These are phyloP conservation scores for Dynastes maya DNA, from an alignment of 2,888 invertebrate genomes.

Conservation along the genomic window DNA sequence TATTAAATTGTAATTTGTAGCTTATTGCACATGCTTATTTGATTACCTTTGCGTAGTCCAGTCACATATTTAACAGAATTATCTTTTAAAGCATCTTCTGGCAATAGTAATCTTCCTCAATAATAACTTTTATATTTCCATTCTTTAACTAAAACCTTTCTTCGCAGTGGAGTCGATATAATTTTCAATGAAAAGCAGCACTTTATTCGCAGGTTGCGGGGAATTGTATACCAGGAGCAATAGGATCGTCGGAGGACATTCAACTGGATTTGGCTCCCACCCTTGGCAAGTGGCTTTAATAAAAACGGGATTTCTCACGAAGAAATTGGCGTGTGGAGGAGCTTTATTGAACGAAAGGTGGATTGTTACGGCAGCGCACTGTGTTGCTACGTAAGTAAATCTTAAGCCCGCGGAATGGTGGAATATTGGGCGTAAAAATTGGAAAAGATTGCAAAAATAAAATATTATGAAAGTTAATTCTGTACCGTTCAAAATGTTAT, in stretches of 20 bases:
- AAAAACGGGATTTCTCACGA: conserved; percentile 91
- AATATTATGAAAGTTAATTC: too few relatives aligned
- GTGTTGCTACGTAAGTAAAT: conserved; percentile 88
- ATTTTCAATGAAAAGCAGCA: conserved; percentile 44
- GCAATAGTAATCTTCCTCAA: not conserved
- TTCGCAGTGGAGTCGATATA: conserved; percentile 27
- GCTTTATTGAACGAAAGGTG: conserved; percentile 91
- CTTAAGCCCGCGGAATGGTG: conserved; percentile 29
- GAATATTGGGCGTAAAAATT: not conserved
- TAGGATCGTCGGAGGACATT: conserved; percentile 93
- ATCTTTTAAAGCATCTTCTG: not conserved
- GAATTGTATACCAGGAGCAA: conserved; percentile 90
- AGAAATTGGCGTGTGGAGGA: conserved; percentile 93
- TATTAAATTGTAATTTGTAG: too few relatives aligned
- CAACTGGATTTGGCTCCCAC: conserved; percentile 91
- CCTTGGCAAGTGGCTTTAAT: conserved; percentile 96
- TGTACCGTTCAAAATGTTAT: too few relatives aligned
- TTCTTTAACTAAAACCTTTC: conserved; percentile 12
- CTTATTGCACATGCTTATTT: too few relatives aligned
- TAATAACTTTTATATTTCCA: not conserved
- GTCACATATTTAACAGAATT: too few relatives aligned
- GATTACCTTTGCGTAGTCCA: too few relatives aligned
- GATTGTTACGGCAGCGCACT: conserved; percentile 94
- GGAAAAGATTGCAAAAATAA: too few relatives aligned
- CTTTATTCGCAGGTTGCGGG: conserved; percentile 82